Percentiles rank a stretch among this genome's conserved stretches.
phyloP scores from a whole-genome alignment of 2,797 vertebrate species.

The Microcaecilia unicolor region DNA sequence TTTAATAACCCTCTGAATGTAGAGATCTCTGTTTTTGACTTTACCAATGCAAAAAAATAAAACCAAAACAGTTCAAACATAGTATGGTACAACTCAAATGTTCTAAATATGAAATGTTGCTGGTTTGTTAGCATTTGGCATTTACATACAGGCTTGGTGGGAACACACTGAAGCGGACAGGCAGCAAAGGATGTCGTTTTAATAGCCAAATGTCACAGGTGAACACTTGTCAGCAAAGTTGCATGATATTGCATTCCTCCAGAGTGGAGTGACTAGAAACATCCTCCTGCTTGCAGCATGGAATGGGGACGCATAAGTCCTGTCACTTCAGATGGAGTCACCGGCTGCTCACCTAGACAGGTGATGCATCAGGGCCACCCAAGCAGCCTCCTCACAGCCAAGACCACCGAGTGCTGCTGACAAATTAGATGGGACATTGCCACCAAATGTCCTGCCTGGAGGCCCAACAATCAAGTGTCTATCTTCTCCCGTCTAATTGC shows the following conservation, averaged over 20 bases:
- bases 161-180: neutral
- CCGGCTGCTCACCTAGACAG: conserved; percentile 42
- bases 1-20: too few relatives aligned
- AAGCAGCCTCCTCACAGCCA: conserved; percentile 35
- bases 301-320: conserved; percentile 39
- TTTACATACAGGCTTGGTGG: neutral
- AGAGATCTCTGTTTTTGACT: too few relatives aligned
- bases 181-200: conserved; percentile 8
- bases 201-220: conserved; percentile 10
- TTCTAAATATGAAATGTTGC: too few relatives aligned
- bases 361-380: conserved; percentile 38
- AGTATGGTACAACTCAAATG: too few relatives aligned
- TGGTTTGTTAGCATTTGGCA: neutral
- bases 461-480: conserved; percentile 53
- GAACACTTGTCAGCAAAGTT: neutral
- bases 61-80: too few relatives aligned
- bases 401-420: conserved; percentile 48
- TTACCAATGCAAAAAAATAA: too few relatives aligned
- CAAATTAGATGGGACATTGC: conserved; percentile 59
- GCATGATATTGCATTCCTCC: neutral
- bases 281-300: neutral
- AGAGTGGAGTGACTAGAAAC: neutral
- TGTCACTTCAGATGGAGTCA: conserved; percentile 44
- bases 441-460: conserved; percentile 61
- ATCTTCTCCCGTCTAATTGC: conserved; percentile 16